Percentiles rank a stretch among this genome's conserved stretches.
Conservation (phyloP, 2,888 invertebrate species). For the Coelinius sp. region DNA sequence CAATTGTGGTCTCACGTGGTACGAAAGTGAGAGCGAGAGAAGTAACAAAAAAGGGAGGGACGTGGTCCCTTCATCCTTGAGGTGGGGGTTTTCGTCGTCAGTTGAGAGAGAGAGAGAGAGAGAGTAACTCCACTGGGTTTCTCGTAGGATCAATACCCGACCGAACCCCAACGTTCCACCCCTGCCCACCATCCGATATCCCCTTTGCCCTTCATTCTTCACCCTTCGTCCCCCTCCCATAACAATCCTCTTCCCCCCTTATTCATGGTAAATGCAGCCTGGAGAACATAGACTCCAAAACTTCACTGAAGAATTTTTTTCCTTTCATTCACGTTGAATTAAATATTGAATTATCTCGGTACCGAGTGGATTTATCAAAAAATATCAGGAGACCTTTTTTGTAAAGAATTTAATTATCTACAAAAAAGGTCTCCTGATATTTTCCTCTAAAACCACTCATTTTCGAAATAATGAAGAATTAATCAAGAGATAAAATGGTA, state of each 20-base stretch:
- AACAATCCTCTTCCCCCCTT: conserved; percentile 32
- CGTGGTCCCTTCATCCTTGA: conserved; percentile 57
- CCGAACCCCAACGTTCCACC: conserved; percentile 64
- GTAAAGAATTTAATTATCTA: no score
- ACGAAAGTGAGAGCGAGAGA: conserved; percentile 10
- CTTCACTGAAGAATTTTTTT: not conserved
- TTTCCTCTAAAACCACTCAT: no score
- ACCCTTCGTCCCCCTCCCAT: conserved; percentile 19
- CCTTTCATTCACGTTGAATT: not conserved
- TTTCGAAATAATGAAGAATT: no score
- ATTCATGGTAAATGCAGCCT: conserved; percentile 13
- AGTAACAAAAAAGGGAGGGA: conserved; percentile 5
- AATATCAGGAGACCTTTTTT: no score
- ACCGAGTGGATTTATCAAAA: no score
- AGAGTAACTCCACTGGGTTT: conserved; percentile 64
- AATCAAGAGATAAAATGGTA: no score
- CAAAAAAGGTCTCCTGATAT: no score
- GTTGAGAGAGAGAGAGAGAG: not conserved
- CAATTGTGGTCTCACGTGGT: conserved; percentile 30
- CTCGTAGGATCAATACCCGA: conserved; percentile 68
- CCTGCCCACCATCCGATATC: conserved; percentile 54
- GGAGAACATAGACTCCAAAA: conserved; percentile 25
- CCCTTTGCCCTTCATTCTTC: conserved; percentile 35
- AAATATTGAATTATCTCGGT: no score
- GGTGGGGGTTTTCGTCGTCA: conserved; percentile 57